Conservation (phyloP, 2,113 vertebrate genomes). For the Rallus limicola region DNA sequence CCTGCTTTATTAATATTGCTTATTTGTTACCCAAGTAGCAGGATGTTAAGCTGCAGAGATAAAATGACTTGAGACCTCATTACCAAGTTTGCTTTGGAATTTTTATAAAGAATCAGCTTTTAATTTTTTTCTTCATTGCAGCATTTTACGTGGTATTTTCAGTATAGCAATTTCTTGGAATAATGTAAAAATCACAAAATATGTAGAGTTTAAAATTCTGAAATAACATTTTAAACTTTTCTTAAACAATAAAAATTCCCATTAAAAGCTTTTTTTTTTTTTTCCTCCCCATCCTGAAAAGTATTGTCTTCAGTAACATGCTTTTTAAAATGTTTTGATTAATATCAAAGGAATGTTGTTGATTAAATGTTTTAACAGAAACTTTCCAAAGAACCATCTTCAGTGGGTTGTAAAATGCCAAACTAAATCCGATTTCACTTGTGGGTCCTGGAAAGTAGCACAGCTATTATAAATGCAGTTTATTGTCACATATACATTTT, state of each 20-base stretch:
- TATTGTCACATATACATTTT: neutral
- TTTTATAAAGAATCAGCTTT: neutral
- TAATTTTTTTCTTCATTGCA: neutral
- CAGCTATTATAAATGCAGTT: neutral
- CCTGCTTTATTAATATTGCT: neutral
- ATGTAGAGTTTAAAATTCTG: neutral
- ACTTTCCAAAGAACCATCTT: neutral
- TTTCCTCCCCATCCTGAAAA: neutral
- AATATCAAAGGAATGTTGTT: neutral
- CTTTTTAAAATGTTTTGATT: neutral
- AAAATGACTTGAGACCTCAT: neutral
- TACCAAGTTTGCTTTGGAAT: neutral
- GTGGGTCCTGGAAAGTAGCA: neutral
- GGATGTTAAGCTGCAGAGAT: neutral
- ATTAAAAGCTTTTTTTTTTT: neutral
- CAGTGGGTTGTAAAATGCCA: neutral
- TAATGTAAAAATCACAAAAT: neutral
- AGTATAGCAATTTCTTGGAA: neutral
- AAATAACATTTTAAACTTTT: neutral
- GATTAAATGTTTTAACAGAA: neutral
- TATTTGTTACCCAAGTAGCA: neutral
- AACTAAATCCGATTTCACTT: neutral
- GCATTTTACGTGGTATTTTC: neutral
- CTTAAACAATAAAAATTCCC: neutral
- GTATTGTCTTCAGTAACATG: neutral